Evolutionary conservation across 2,113 vertebrate species (phyloP), one percentile per base, ranked within the genome.

Genomic region (Hymenochirus boettgeri): DNA sequence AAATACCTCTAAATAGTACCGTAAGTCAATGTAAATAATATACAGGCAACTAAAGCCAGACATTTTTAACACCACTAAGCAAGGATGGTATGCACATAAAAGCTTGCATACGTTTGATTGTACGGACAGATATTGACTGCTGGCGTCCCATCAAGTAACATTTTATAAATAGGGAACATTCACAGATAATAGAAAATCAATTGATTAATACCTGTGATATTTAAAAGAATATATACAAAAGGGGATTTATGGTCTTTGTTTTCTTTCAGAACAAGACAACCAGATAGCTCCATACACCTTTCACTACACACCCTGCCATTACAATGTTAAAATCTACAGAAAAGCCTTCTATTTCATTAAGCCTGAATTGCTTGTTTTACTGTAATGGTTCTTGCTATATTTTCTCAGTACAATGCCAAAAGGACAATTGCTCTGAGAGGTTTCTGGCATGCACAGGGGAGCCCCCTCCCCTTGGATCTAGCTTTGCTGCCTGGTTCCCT

Each of bases 141-240:
- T 54, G 18, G 67, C 57, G 70, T 8, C 24, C 31, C 9, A 45
- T 73, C 46, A 70, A 51, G 71, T 56, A 33, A 48, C 51, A 70
- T 45, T 64, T 72, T 70, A 69, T 24, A 72, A 18, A 71, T 71
- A 39, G 18, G 62, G 50, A 39, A 62, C 17, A 70, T 71, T 54
- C 4, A 27, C 69, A 67, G 57, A 10, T 62, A 76, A 62, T 15
- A 33, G 21, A 73, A 73, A 77, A 61, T 46, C 1, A 69, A 69
- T 75, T 74, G 1, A 53, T 65, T 78, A 72, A 74, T 45, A 72
- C 26, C 31, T 9, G 50, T 5, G 7, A 31, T 65, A 77, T 72
- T 74, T 74, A 72, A 75, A 66, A 63, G 53, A 73, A 67, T 21
- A 21, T 66, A 55, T 65, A 75, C 61, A 1, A 31, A 7, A 11